These are phyloP conservation scores for Agriopis aurantiaria DNA, from an alignment of 2,888 invertebrate species.

Conservation along the genomic window DNA sequence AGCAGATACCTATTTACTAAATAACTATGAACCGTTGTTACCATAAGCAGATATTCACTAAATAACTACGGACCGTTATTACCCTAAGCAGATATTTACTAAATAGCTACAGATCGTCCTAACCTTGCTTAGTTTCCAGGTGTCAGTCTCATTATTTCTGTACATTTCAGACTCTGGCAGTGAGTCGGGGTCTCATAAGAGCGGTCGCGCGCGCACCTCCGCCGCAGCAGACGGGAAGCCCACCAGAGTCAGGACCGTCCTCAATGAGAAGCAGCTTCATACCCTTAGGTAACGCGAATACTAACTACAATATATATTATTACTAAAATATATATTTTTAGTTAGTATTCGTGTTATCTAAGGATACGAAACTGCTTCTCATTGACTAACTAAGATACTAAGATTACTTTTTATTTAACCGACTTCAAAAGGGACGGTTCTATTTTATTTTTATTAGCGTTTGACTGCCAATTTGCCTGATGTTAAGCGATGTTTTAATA, in stretches of 20 bases:
- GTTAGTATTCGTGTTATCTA: conserved; percentile 1
- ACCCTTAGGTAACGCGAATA: conserved; percentile 90
- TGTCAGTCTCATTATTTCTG: too few relatives aligned
- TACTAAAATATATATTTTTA: not conserved
- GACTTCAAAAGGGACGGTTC: too few relatives aligned
- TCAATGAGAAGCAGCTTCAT: conserved; percentile 99
- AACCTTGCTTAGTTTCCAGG: not conserved
- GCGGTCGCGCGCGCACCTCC: conserved; percentile 87
- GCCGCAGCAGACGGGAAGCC: conserved; percentile 95
- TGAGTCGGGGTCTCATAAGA: conserved; percentile 96
- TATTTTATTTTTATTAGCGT: too few relatives aligned
- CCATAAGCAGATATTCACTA: too few relatives aligned
- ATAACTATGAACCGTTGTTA: too few relatives aligned
- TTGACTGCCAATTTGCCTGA: too few relatives aligned
- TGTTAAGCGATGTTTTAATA: too few relatives aligned
- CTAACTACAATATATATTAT: not conserved
- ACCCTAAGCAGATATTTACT: not conserved
- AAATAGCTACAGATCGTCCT: not conserved
- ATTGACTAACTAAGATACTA: not conserved
- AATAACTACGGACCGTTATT: too few relatives aligned
- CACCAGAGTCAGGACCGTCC: conserved; percentile 98
- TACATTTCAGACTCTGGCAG: conserved; percentile 93
- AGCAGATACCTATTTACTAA: too few relatives aligned
- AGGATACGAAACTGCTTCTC: not conserved
- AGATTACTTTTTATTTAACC: not conserved